Conservation (phyloP, 2,888 invertebrate species). For the Sialis lutaria region DNA sequence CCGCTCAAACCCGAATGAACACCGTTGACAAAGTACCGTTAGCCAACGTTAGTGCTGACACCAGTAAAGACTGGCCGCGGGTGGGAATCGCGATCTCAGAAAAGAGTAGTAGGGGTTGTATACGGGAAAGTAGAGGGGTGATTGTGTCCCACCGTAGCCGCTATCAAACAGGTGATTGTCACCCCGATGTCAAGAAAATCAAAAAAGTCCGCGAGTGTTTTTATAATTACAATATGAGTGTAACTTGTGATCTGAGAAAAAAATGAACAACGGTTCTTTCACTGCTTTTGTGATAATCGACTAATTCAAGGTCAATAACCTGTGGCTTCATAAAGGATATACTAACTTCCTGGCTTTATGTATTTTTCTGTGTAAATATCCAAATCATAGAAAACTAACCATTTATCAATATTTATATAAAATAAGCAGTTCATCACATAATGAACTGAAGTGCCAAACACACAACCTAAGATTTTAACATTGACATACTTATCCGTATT, state of each 20-base stretch:
- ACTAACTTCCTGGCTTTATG: not conserved
- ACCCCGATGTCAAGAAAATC: slow-evolving; percentile 6
- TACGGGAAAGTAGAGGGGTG: slow-evolving; percentile 7
- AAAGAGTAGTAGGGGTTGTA: slow-evolving; percentile 6
- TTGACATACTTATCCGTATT: too few relatives aligned
- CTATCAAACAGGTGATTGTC: slow-evolving; percentile 7
- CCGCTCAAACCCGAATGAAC: not conserved
- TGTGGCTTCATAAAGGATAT: slow-evolving; percentile 1
- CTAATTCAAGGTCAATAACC: slow-evolving; percentile 6
- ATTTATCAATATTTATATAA: too few relatives aligned
- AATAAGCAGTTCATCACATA: too few relatives aligned
- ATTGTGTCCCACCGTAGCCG: slow-evolving; percentile 2
- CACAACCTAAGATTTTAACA: too few relatives aligned
- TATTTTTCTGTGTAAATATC: too few relatives aligned
- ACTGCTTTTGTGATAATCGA: not conserved
- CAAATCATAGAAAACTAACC: too few relatives aligned
- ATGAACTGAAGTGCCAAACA: too few relatives aligned
- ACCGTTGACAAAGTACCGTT: slow-evolving; percentile 5
- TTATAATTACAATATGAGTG: not conserved
- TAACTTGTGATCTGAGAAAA: too few relatives aligned
- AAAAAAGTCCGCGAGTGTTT: slow-evolving; percentile 6
- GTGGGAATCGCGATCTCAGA: slow-evolving; percentile 6
- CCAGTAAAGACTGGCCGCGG: slow-evolving; percentile 3
- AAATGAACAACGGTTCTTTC: too few relatives aligned
- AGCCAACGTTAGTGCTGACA: slow-evolving; percentile 1